Evolutionary conservation across 2,888 invertebrate genomes (phyloP), one percentile per base, ranked within the genome.

Genomic region (Mystacides longicornis): DNA sequence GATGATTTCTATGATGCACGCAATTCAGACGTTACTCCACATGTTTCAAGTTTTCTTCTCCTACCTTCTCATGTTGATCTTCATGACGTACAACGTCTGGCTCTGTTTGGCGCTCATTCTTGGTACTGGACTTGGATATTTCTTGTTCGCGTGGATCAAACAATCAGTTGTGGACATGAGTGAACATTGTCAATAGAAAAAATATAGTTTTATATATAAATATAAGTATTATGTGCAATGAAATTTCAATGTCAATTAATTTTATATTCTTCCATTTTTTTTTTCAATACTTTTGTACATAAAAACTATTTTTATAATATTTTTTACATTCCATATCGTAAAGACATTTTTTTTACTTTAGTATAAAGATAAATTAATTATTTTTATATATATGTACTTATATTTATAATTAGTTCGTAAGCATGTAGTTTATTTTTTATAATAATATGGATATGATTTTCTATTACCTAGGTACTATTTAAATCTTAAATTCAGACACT

Each of bases 51-150:
- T 96, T 63, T 83, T 90, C 11, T 74, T 93, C 54, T 93, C 93
- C 55, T 95, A 96, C 75, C 81, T 93, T 65, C 83, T 96, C 27
- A 96, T 96, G 96, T 73, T 96, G 73, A 89, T 95, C 64, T 95
- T 96, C 75, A 96, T 96, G 96, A 96, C 95, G 1, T 96, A 93
- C 81, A 96, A 96, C 71, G 86, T 89, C 37, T 96, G 92, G 90
- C 81, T 96, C 53, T 94, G 94, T 69, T 64, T 93, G 45, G 91
- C 93, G 1, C 87, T 95, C 7, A 86, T 93, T 1, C 68, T 89
- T 1, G 96, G 96, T 1, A 87, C 93, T n/a, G 93, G 87, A 0
- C 78, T 87, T 19, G 96, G 96, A 4, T 96, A 95, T 74, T 96
- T 96, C 75, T 78, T 93, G 61, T 96, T 96, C 70, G 95, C 94